Evolutionary conservation across 53 echinoderm and acorn worm species (phyloP).

Genomic region (Pentamera pediparva): DNA sequence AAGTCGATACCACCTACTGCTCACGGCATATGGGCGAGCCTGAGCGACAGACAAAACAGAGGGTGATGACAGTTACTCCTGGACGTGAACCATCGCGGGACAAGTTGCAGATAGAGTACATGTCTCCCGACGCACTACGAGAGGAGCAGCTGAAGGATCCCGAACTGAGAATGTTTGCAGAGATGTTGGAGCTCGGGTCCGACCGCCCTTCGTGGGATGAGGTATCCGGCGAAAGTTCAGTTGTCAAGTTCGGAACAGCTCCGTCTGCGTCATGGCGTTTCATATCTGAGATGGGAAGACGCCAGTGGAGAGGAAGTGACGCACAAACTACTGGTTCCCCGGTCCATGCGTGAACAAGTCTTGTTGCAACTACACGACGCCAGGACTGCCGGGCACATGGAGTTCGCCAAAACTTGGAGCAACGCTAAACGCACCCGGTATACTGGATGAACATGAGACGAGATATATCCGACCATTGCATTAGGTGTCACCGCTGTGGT

Average conservation of each 20-base stretch:
- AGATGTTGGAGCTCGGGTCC: not conserved
- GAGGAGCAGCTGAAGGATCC: constrained; percentile 3
- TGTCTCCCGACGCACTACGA: not conserved
- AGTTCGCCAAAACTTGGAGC: constrained; percentile 7
- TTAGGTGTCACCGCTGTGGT: not conserved
- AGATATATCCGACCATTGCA: not conserved
- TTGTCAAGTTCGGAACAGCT: constrained; percentile 8
- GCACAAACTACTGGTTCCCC: constrained; percentile 18
- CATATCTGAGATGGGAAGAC: constrained; percentile 21
- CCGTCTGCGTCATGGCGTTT: not conserved
- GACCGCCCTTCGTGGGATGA: constrained; percentile 18
- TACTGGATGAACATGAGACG: constrained; percentile 14
- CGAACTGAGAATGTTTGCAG: not conserved
- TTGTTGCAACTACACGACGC: not conserved
- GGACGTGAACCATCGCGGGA: not conserved
- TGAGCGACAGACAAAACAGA: too few species aligned
- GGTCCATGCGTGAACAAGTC: not conserved
- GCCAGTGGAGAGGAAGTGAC: not conserved
- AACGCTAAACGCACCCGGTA: not conserved
- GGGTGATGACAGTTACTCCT: too few species aligned
- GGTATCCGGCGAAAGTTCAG: not conserved
- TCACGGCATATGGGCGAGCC: too few species aligned
- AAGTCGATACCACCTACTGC: not conserved
- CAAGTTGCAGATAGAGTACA: not conserved
- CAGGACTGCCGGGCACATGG: constrained; percentile 27